A percentile compares a stretch with the other conserved stretches of the same genome.
Conservation (phyloP, 2,113 vertebrate species). For the Ceyx margarethae region DNA sequence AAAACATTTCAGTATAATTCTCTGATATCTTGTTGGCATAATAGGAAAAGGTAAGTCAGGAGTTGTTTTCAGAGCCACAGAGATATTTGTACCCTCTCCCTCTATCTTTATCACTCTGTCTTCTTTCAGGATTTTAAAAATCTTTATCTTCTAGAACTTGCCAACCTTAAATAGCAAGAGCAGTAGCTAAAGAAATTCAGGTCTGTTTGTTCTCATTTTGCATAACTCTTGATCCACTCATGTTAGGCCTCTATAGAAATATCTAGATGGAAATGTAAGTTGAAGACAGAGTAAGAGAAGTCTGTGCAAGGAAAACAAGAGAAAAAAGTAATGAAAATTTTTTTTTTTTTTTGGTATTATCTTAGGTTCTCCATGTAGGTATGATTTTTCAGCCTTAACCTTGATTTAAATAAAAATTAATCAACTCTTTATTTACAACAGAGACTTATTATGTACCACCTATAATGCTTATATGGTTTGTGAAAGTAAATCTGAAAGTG, state of each 20-base stretch:
- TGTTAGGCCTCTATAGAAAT: neutral
- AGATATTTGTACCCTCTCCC: neutral
- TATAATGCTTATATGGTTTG: conserved; percentile 9
- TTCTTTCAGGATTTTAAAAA: neutral
- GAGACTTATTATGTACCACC: conserved; percentile 24
- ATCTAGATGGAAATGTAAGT: neutral
- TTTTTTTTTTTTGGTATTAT: neutral
- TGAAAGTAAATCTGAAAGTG: conserved; percentile 52
- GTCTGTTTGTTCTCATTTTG: neutral
- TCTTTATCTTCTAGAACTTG: neutral
- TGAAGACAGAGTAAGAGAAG: conserved; percentile 3
- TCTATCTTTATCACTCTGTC: neutral
- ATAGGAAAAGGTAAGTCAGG: neutral
- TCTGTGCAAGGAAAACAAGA: neutral
- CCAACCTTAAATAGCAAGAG: neutral
- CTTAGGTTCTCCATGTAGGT: neutral
- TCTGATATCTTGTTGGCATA: neutral
- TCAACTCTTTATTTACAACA: conserved; percentile 7
- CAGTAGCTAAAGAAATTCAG: neutral
- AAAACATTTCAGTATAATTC: neutral
- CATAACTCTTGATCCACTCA: neutral
- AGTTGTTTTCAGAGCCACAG: neutral
- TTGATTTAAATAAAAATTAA: conserved; percentile 66
- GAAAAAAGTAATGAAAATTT: conserved; percentile 60
- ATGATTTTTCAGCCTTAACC: conserved; percentile 40